Conservation (phyloP, 2,113 vertebrate species). For the Cryptomyrus ogoouensis region DNA sequence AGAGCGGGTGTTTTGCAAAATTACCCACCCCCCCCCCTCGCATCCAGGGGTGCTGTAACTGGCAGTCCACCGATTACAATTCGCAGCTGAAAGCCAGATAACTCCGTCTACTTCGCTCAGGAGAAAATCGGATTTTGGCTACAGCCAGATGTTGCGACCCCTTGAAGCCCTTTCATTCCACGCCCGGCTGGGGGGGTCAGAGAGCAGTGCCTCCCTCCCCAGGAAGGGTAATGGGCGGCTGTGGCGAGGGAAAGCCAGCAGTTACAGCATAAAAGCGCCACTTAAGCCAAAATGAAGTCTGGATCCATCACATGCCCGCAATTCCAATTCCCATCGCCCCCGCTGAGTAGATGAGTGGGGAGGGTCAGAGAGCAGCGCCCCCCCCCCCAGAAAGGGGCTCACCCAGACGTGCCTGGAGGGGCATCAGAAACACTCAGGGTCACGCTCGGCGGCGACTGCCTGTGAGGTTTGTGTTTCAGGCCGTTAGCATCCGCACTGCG, state of each 20-base stretch:
- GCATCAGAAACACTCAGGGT: neutral
- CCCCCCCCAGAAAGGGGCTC: neutral
- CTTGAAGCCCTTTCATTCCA: constrained; percentile 13
- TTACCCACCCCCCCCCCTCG: neutral
- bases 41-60: constrained; percentile 1
- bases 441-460: neutral
- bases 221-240: constrained; percentile 8
- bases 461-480: neutral
- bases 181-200: neutral
- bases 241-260: constrained; percentile 10
- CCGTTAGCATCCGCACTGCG: neutral
- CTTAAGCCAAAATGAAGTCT: neutral
- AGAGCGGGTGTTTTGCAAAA: neutral
- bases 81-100: constrained; percentile 8
- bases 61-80: neutral
- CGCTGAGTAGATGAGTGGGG: neutral
- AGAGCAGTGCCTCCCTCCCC: neutral
- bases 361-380: neutral
- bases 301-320: neutral
- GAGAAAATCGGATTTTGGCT: constrained; percentile 2
- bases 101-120: neutral
- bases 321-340: neutral
- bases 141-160: constrained; percentile 15
- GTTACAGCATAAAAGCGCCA: constrained; percentile 4
- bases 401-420: neutral